Conservation (phyloP, 2,113 vertebrate genomes). For the Chaetodon auriga region DNA sequence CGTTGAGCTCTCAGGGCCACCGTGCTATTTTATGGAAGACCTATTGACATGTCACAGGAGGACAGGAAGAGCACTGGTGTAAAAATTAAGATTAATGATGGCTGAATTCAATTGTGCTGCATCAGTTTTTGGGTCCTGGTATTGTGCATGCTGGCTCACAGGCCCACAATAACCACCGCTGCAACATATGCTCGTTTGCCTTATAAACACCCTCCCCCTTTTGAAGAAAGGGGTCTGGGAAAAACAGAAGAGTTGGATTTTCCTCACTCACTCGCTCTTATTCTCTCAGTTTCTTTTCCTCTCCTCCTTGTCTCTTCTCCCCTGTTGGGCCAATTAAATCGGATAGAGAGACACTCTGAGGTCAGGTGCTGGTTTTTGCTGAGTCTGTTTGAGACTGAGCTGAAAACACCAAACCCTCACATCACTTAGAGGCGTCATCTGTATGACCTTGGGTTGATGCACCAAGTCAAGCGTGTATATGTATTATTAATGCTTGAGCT, state of each 20-base stretch:
- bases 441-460: slow-evolving; percentile 52
- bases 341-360: slow-evolving; percentile 26
- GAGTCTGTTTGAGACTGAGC: slow-evolving; percentile 43
- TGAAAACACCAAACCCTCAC: slow-evolving; percentile 30
- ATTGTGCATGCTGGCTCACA: too few relatives aligned
- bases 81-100: not conserved
- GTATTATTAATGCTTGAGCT: slow-evolving; percentile 51
- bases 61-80: not conserved
- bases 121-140: too few relatives aligned
- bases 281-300: not conserved
- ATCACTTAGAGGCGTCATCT: slow-evolving; percentile 35
- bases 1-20: not conserved
- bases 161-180: too few relatives aligned
- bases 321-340: slow-evolving; percentile 54
- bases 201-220: not conserved
- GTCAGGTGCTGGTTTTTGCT: slow-evolving; percentile 57
- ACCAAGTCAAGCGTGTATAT: slow-evolving; percentile 22
- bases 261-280: not conserved
- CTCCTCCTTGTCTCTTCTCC: not conserved
- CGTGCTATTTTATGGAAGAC: not conserved
- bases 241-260: not conserved
- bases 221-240: not conserved
- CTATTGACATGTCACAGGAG: not conserved
- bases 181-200: not conserved
- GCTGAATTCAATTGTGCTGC: too few relatives aligned